Conservation (phyloP, 2,888 invertebrate species). For the Drosophila acutilabella region DNA sequence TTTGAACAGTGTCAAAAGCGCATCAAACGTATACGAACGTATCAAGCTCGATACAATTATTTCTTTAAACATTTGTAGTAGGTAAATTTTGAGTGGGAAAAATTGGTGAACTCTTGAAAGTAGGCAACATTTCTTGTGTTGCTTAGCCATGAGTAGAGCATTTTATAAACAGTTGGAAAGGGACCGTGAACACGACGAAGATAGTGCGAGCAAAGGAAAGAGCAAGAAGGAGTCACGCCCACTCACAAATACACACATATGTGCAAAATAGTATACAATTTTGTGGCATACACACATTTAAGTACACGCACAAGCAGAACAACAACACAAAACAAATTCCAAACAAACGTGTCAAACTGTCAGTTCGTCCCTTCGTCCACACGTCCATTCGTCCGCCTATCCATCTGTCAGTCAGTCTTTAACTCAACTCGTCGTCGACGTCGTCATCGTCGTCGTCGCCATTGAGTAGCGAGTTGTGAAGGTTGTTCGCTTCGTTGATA, state of each 20-base stretch:
- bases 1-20: conserved; percentile 14
- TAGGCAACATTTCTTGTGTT: conserved; percentile 50
- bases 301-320: conserved; percentile 24
- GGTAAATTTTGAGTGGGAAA: conserved; percentile 2
- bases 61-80: conserved; percentile 1
- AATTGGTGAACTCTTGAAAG: conserved; percentile 37
- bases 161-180: conserved; percentile 9
- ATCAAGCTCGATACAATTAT: not conserved
- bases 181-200: not conserved
- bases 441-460: conserved; percentile 33
- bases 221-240: conserved; percentile 34
- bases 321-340: conserved; percentile 40
- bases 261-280: conserved; percentile 49
- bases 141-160: conserved; percentile 26
- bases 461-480: conserved; percentile 46
- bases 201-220: not conserved
- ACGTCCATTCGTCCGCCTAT: conserved; percentile 26
- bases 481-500: conserved; percentile 57
- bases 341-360: conserved; percentile 31
- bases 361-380: conserved; percentile 42
- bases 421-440: conserved; percentile 11
- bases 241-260: conserved; percentile 26
- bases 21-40: not conserved
- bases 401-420: conserved; percentile 43
- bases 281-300: conserved; percentile 21